Evolutionary conservation across 2,113 vertebrate genomes (phyloP), one percentile per base, ranked within the genome.

Genomic region (Sylvilagus bachmani): DNA sequence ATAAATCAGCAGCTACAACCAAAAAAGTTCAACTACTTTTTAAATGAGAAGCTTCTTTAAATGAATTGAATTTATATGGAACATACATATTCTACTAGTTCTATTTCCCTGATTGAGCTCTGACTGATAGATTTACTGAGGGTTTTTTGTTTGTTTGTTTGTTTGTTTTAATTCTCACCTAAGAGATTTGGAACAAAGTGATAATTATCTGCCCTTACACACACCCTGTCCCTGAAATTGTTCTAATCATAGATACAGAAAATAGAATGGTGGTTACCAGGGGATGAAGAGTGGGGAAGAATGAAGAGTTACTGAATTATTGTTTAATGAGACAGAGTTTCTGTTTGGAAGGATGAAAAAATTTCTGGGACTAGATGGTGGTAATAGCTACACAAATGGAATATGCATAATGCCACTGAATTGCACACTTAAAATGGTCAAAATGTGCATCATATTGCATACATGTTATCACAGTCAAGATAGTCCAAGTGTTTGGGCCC

Each of bases 51-150:
- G 9, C n/a, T 69, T 51, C 17, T 21, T 70, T 80, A 73, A 89
- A 90, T 19, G 82, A 62, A 53, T 6, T 61, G 55, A 84, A 89
- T 75, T 86, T 87, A 51, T 27, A 82, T 95, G 31, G n/a, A 89
- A 91, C 33, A 36, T 12, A 66, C 3, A 36, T 55, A 69, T 89
- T 93, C 29, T 36, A 70, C n/a, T 4, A 64, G 11, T 53, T 92
- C 49, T 69, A 33, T 90, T 83, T 87, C 38, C 79, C 74, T 90
- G 19, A 79, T 49, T 67, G 29, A 58, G 55, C 22, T 3, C 19
- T 89, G 14, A 91, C 9, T 61, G 27, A 92, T 71, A 75, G 0
- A 89, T 6, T 81, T 75, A 84, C 3, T 78, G 67, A 67, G 44
- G 44, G 44, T 44, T 44, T 44, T 44, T 5, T 44, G n/a, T 44